Percentiles rank a stretch among this genome's conserved stretches.
These are phyloP conservation scores for Eupeodes corollae DNA, from an alignment of 1,140 invertebrate genomes.

Conservation along the genomic window DNA sequence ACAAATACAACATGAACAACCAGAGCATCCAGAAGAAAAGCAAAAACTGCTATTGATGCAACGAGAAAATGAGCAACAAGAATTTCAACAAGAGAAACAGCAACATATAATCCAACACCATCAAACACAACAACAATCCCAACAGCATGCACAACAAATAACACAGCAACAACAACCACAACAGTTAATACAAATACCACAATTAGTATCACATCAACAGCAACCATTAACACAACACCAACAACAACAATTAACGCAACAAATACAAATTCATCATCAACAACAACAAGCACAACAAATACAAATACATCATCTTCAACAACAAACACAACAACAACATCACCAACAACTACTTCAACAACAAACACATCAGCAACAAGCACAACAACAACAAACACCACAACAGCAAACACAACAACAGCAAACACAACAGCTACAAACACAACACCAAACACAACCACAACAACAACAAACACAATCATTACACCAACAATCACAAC, in stretches of 20 bases:
- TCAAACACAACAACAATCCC: conserved; percentile 35
- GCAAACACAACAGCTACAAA: conserved; percentile 4
- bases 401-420: conserved; percentile 6
- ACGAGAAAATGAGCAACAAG: conserved; percentile 3
- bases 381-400: conserved; percentile 6
- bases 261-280: too few relatives aligned
- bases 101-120: conserved; percentile 39
- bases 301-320: too few relatives aligned
- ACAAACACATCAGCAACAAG: conserved; percentile 1
- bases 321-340: too few relatives aligned
- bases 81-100: conserved; percentile 25
- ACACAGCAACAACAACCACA: conserved; percentile 39
- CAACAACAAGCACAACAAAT: too few relatives aligned
- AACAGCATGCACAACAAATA: conserved; percentile 36
- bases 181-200: conserved; percentile 32
- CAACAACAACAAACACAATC: not conserved
- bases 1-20: conserved; percentile 3
- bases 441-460: conserved; percentile 28
- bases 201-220: conserved; percentile 1
- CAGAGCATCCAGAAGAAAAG: conserved; percentile 5
- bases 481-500: conserved; percentile 37
- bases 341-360: too few relatives aligned
- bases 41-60: conserved; percentile 1
- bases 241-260: conserved; percentile 17
- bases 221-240: conserved; percentile 1